phyloP scores from a whole-genome alignment of 2,888 invertebrate species.

The Marronus borbonicus region DNA sequence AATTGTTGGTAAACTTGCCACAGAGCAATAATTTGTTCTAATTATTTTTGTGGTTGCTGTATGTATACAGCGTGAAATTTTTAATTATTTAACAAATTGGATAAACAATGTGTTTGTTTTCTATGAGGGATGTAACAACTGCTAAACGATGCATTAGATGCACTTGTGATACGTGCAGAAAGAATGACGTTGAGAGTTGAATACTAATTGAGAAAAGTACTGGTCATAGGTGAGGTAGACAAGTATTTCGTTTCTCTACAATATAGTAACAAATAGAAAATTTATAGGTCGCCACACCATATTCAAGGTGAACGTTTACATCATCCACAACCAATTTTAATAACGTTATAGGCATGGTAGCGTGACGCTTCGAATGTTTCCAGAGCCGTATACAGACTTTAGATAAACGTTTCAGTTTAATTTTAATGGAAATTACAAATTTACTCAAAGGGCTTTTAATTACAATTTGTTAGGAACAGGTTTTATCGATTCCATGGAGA shows the following conservation, averaged over 20 bases:
- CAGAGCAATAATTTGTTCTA: no score
- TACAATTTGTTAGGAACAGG: no score
- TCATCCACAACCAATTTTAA: constrained; percentile 35
- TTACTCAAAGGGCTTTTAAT: no score
- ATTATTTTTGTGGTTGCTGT: no score
- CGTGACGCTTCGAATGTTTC: constrained; percentile 8
- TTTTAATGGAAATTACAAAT: no score
- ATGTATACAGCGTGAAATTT: no score
- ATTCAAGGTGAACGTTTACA: constrained; percentile 43
- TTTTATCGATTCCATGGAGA: no score
- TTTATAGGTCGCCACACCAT: background rate
- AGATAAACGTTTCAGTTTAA: background rate
- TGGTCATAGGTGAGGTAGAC: background rate
- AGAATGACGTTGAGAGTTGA: background rate
- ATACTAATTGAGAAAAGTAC: background rate
- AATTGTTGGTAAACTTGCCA: no score
- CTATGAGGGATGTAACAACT: background rate
- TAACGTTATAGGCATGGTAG: background rate
- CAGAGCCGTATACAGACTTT: constrained; percentile 29
- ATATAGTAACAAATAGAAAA: constrained; percentile 7
- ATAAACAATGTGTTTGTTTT: no score
- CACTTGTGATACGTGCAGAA: background rate
- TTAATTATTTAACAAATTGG: no score
- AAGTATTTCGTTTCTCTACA: background rate
- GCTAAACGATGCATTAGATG: background rate